Conservation (phyloP, 2,797 vertebrate species). For the Periophthalmus magnuspinnatus region DNA sequence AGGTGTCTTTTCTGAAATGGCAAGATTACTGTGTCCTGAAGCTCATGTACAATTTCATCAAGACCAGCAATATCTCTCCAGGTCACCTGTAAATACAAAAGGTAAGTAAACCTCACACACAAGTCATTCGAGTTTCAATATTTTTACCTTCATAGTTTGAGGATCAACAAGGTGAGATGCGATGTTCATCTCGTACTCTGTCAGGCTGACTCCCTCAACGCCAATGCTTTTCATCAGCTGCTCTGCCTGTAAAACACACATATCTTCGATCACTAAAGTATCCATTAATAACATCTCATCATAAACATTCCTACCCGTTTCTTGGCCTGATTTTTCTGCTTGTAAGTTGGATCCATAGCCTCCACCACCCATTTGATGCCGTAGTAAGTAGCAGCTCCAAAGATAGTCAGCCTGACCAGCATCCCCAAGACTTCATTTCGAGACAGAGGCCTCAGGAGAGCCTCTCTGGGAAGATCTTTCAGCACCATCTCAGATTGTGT, state of each 20-base stretch:
- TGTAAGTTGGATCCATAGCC: constrained; percentile 78
- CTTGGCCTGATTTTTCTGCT: constrained; percentile 81
- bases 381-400: constrained; percentile 81
- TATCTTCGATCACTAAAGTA: not conserved
- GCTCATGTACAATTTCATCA: constrained; percentile 91
- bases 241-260: constrained; percentile 71
- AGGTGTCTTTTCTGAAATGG: constrained; percentile 95
- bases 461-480: constrained; percentile 77
- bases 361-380: constrained; percentile 84
- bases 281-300: not conserved
- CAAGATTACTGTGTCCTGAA: constrained; percentile 95
- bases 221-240: constrained; percentile 82
- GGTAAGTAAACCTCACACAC: not conserved
- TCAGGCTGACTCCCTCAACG: constrained; percentile 78
- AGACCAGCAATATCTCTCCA: constrained; percentile 89
- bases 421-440: constrained; percentile 78
- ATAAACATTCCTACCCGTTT: constrained; percentile 69
- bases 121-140: not conserved
- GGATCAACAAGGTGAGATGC: constrained; percentile 80
- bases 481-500: constrained; percentile 66
- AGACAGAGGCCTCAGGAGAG: constrained; percentile 76
- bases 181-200: constrained; percentile 83
- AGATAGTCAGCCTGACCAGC: constrained; percentile 77
- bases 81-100: constrained; percentile 68
- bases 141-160: constrained; percentile 75